Conservation (phyloP, 1,140 invertebrate species). For the Camponotus pennsylvanicus region DNA sequence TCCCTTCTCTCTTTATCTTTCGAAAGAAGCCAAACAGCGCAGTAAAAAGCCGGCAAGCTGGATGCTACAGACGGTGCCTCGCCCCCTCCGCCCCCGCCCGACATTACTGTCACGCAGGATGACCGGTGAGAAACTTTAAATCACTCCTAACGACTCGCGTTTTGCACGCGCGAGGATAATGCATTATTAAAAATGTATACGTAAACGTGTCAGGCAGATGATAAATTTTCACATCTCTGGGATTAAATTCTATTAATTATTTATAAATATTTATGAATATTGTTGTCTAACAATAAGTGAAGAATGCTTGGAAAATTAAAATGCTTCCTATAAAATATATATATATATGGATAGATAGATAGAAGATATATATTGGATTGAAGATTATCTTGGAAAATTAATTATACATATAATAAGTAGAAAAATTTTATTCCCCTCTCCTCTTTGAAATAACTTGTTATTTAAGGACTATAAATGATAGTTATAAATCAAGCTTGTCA, state of each 20-base stretch:
- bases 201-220: not conserved
- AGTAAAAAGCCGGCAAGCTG: slow-evolving; percentile 84
- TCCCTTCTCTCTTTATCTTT: not conserved
- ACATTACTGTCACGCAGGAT: slow-evolving; percentile 86
- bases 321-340: too few species aligned
- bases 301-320: not conserved
- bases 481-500: too few species aligned
- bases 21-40: slow-evolving; percentile 55
- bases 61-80: slow-evolving; percentile 85
- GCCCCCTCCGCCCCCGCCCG: slow-evolving; percentile 83
- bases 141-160: slow-evolving; percentile 40
- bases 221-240: not conserved
- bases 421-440: too few species aligned
- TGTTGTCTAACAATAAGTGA: not conserved
- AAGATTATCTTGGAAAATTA: not conserved
- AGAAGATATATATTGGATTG: not conserved
- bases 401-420: not conserved
- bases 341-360: too few species aligned
- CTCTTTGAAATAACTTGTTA: not conserved
- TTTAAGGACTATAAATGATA: not conserved
- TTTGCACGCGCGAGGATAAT: not conserved
- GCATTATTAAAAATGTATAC: slow-evolving; percentile 3
- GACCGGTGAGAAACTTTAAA: slow-evolving; percentile 80
- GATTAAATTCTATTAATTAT: not conserved
- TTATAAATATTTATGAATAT: not conserved